phyloP scores from a whole-genome alignment of 1,140 invertebrate genomes.

The Homalodisca vitripennis region DNA sequence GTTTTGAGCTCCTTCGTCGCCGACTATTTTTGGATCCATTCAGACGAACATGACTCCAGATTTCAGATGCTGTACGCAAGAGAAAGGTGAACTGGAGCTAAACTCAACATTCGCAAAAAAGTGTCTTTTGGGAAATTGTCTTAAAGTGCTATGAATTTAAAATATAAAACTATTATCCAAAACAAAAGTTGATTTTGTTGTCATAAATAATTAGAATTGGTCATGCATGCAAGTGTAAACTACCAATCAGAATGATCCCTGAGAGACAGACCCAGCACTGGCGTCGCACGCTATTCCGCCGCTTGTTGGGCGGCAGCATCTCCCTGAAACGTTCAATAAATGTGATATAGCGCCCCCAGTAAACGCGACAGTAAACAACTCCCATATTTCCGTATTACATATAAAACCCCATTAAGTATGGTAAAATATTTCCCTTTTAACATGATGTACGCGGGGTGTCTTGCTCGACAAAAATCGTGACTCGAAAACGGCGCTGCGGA shows the following conservation, averaged over 20 bases:
- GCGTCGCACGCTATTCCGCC: background rate
- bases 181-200: no score
- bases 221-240: background rate
- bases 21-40: no score
- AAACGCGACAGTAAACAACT: background rate
- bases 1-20: no score
- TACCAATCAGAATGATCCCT: background rate
- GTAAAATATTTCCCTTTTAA: conserved; percentile 17
- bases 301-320: background rate
- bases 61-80: no score
- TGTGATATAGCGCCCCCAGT: background rate
- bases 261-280: background rate
- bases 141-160: no score
- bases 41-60: no score
- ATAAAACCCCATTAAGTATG: conserved; percentile 16
- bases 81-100: no score
- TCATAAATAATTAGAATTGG: background rate
- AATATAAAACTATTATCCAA: no score
- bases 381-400: conserved; percentile 25
- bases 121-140: no score
- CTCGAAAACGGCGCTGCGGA: background rate
- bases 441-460: background rate
- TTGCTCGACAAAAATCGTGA: background rate
- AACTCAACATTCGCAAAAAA: no score
- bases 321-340: background rate